Evolutionary conservation across 2,797 vertebrate genomes (phyloP), one percentile per base, ranked within the genome.

Genomic region (Anniella stebbinsi): DNA sequence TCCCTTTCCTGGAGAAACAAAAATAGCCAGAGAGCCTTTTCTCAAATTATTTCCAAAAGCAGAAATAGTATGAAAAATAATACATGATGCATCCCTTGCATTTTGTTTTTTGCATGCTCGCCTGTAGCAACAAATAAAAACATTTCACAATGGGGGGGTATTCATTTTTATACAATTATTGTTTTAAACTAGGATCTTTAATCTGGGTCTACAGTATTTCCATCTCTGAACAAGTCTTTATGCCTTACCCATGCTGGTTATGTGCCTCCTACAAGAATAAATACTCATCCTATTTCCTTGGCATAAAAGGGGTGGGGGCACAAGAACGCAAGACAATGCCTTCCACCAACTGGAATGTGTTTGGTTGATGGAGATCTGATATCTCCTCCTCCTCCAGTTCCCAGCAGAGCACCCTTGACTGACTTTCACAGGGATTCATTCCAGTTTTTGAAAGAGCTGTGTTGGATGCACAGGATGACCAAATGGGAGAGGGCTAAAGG

Each of bases 1-100:
- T 18, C 11, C 11, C 30, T 15, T 73, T 80, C 48, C 92, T 90
- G 87, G 89, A 89, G 90, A 88, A 90, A 89, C 77, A 93, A 90
- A 95, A 94, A 94, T 91, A 93, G 84, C 91, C 90, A 80, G 80
- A 92, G 92, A 84, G 90, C 80, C 2, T 45, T 88, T 86, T 85
- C 72, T 87, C 82, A 92, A 86, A 80, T 75, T 21, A 10, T 66
- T 90, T 95, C 91, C 80, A 80, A 30, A 73, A 66, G 15, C 41
- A 88, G 48, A 84, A 92, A 36, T 0, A 33, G 17, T 17, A 87
- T 23, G 12, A 63, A 90, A 87, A 86, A 82, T 41, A 78, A 80
- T 70, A 54, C 36, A 67, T 10, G 18, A 88, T 88, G 38, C 38
- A 84, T 66, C 85, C 88, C 21, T 0, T 41, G 4, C 45, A 81